phyloP scores from a whole-genome alignment of 2,888 invertebrate genomes.

The Leucophenga montana region DNA sequence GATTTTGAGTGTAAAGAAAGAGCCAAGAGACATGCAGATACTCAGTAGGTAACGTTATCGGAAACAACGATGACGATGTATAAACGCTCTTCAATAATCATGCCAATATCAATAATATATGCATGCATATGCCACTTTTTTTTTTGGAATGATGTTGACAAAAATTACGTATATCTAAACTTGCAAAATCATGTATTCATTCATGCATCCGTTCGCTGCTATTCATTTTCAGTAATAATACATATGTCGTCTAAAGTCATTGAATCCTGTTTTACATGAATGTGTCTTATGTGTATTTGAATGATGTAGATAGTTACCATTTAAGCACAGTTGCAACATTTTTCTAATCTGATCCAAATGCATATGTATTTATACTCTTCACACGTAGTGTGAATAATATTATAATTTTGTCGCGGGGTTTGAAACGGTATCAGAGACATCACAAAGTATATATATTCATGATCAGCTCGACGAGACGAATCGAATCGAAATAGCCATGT shows the following conservation, averaged over 20 bases:
- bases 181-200: not conserved
- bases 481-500: no score
- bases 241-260: not conserved
- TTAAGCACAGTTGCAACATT: no score
- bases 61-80: not conserved
- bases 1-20: not conserved
- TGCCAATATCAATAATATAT: conserved; percentile 17
- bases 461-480: no score
- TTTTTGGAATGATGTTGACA: not conserved
- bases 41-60: not conserved
- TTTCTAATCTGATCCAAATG: no score
- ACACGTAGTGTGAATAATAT: no score
- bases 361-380: no score
- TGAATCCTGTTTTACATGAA: conserved; percentile 2
- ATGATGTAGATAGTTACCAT: no score
- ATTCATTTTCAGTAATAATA: not conserved
- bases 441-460: no score
- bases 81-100: conserved; percentile 15
- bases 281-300: no score
- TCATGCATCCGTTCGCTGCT: not conserved
- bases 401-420: no score
- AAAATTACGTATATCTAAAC: not conserved
- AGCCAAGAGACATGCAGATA: not conserved
- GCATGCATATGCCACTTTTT: not conserved
- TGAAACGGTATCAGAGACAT: no score